A percentile compares a stretch with the other conserved stretches of the same genome.
Conservation (phyloP, 1,140 invertebrate species). For the Helicoverpa zea region DNA sequence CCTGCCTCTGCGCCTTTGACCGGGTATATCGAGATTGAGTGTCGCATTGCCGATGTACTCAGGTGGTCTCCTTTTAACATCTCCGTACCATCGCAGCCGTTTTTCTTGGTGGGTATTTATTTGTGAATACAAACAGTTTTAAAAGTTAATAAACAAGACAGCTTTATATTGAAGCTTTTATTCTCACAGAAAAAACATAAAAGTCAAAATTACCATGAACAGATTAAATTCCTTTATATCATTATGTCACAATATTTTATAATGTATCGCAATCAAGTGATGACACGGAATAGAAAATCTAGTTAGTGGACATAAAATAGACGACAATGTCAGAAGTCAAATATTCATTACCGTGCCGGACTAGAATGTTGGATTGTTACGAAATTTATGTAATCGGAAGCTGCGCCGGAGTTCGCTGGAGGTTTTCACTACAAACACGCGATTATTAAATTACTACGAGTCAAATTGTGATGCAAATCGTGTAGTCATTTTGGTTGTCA, state of each 20-base stretch:
- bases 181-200: background rate
- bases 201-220: too few species aligned
- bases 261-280: slow-evolving; percentile 50
- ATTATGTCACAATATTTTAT: slow-evolving; percentile 38
- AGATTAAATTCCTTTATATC: background rate
- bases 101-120: too few species aligned
- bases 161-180: background rate
- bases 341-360: slow-evolving; percentile 58
- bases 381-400: slow-evolving; percentile 58
- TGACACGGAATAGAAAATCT: slow-evolving; percentile 63
- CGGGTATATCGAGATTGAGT: too few species aligned
- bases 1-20: too few species aligned
- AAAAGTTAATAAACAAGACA: too few species aligned
- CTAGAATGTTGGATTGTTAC: slow-evolving; percentile 56
- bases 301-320: slow-evolving; percentile 57
- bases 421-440: slow-evolving; percentile 43
- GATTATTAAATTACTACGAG: slow-evolving; percentile 30
- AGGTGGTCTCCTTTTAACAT: too few species aligned
- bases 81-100: too few species aligned
- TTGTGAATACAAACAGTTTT: too few species aligned
- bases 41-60: too few species aligned
- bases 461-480: slow-evolving; percentile 30
- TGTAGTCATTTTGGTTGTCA: slow-evolving; percentile 15
- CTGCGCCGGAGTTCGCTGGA: slow-evolving; percentile 18
- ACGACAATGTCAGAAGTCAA: slow-evolving; percentile 70